These are phyloP conservation scores for Plectropomus leopardus DNA, from an alignment of 2,113 vertebrate genomes.

Conservation along the genomic window DNA sequence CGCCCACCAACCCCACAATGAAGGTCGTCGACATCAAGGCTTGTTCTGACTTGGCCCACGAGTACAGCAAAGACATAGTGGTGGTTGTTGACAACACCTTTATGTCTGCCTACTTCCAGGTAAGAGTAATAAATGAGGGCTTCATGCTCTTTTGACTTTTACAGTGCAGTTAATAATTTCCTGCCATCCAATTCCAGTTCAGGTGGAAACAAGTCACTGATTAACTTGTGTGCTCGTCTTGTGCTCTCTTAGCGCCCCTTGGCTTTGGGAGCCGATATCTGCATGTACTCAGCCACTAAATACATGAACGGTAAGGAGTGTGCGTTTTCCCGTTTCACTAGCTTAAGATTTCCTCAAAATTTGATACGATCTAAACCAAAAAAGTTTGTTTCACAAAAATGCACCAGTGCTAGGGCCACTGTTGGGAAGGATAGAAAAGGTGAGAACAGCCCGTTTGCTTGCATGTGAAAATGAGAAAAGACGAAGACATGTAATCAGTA, in stretches of 20 bases:
- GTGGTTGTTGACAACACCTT: slow-evolving; percentile 96
- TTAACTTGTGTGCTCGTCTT: slow-evolving; percentile 61
- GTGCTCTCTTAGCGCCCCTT: slow-evolving; percentile 88
- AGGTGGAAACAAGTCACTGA: slow-evolving; percentile 14
- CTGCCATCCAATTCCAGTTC: slow-evolving; percentile 24
- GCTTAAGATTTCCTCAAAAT: neutral
- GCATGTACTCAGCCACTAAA: slow-evolving; percentile 96
- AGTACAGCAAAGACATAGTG: slow-evolving; percentile 86
- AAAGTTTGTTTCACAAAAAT: neutral
- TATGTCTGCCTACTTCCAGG: slow-evolving; percentile 98
- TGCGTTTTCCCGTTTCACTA: neutral
- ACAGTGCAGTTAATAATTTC: neutral
- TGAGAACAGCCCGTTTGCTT: too few species aligned
- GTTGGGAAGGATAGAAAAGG: too few species aligned
- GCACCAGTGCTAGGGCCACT: too few species aligned
- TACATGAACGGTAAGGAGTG: slow-evolving; percentile 94
- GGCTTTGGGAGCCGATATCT: slow-evolving; percentile 94
- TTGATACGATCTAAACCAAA: neutral
- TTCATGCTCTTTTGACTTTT: slow-evolving; percentile 1
- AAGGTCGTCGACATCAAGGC: slow-evolving; percentile 91
- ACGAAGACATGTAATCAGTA: neutral
- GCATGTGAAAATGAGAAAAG: neutral
- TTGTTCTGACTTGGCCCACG: slow-evolving; percentile 86
- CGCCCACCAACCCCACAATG: slow-evolving; percentile 92
- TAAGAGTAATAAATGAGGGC: slow-evolving; percentile 59